Base-by-base conservation (phyloP, 2,888 invertebrate genomes). In the Metallyticus violacea region DNA sequence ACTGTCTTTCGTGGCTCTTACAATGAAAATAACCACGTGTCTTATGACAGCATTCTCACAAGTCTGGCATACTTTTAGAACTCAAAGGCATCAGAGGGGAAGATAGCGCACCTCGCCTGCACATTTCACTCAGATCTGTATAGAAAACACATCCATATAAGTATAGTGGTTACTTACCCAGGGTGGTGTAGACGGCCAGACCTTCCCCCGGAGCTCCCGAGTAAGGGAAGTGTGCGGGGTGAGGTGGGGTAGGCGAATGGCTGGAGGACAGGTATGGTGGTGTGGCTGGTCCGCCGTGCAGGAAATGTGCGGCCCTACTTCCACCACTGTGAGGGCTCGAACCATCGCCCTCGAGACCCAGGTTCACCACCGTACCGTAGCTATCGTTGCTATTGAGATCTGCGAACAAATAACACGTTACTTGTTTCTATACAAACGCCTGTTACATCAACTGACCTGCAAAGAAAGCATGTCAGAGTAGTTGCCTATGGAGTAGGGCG, bases 371-470 rank as follows among this genome's bases (percentile, higher is more conserved):
- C 15, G 97, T 97, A 89, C 96, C 97, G 92, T 97, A 97, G 92
- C 97, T 97, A 91, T 97, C 97, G 92, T 97, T 97, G 91, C 93
- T 93, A 89, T 96, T 96, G 89, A 97, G 93, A 93, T 97, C 97
- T 97, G 93, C 78, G 91, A 89, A 40, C 77, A 85, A 25, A 79
- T 7, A 15, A 79, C 9, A 78, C 22, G 26, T 26, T 7, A 2
- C 1, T 30, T 30, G 6, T 30, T n/a, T n/a, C n/a, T n/a, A n/a
- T n/a, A n/a, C n/a, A n/a, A n/a, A n/a, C n/a, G n/a, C n/a, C n/a
- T n/a, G n/a, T n/a, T n/a, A n/a, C n/a, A n/a, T n/a, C n/a, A n/a
- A n/a, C n/a, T n/a, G n/a, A n/a, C n/a, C n/a, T n/a, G n/a, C n/a
- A n/a, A n/a, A n/a, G n/a, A n/a, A n/a, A n/a, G n/a, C n/a, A n/a